phyloP scores from a whole-genome alignment of 2,113 vertebrate genomes.

The Psammodynastes pulverulentus region DNA sequence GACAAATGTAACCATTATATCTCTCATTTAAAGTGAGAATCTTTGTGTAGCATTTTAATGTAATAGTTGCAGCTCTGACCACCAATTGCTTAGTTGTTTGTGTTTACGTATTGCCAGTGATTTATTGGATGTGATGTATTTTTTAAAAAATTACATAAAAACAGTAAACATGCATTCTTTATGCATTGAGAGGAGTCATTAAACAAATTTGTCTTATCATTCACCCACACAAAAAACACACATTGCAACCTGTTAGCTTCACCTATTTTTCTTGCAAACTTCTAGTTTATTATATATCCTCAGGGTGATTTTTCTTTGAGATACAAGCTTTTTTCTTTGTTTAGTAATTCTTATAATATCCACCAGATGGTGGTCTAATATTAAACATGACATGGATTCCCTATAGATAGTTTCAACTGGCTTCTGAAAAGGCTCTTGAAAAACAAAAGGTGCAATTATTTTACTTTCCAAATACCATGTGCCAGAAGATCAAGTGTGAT shows the following conservation, averaged over 20 bases:
- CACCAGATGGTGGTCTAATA: conserved; percentile 56
- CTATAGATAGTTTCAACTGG: background rate
- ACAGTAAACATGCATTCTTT: background rate
- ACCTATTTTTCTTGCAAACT: background rate
- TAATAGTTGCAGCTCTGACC: background rate
- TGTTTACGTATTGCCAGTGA: background rate
- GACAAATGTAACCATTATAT: background rate
- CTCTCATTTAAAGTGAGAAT: background rate
- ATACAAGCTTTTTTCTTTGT: background rate
- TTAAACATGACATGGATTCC: background rate
- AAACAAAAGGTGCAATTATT: background rate
- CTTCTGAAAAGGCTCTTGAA: accelerated
- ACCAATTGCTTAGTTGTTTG: background rate
- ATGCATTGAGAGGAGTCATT: background rate
- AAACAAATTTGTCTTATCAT: background rate
- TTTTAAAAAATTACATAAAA: no score
- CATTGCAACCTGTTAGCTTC: background rate
- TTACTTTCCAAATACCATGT: background rate
- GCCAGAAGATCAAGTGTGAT: background rate
- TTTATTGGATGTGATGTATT: background rate
- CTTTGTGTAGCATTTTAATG: background rate
- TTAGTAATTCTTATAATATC: conserved; percentile 21
- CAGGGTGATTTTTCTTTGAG: background rate
- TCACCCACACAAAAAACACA: background rate
- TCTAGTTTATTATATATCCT: background rate